Base-by-base conservation (phyloP, 1,140 invertebrate species). In the Steinernema feltiae region DNA sequence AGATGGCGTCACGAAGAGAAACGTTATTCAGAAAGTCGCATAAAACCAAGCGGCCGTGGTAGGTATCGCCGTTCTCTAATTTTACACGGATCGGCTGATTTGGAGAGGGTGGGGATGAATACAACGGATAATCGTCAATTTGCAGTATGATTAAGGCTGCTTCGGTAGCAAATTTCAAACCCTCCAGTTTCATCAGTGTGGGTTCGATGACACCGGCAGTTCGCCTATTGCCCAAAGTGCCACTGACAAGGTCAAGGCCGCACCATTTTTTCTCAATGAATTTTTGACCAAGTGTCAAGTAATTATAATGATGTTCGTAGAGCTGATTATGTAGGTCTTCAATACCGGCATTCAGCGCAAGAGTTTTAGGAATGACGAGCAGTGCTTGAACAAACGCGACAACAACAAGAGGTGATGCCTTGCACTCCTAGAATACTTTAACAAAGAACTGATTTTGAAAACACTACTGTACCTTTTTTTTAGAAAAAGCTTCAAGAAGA, bases 121-220 rank as follows among this genome's bases (percentile, higher is more conserved):
- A 46, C 7, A 46, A n/a, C n/a, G 41, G 41, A 7, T 12, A n/a
- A 88, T 99, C 97, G 87, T 99, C 97, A 83, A 99, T 99, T 85
- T 97, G 91, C 32, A 99, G 90, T 87, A 99, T 99, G 3, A 97
- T 99, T 83, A 99, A 99, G 18, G 97, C 97, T 3, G 97, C 97
- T 89, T 99, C 97, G 0, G 97, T 99, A 12, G 97, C 97, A 87
- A 99, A 99, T 88, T 99, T 99, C 1, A 99, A 88, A 24, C 94
- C 94, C 87, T 99, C 99, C 76, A 99, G 92, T 89, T 99, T 99
- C 0, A 95, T 98, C 79, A 99, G 92, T 1, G 94, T 92, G 1
- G 97, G 97, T 87, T 99, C 97, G 24, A 99, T 89, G 1, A 99
- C 95, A 17, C 97, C 97, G 0, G 93, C 92, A 77, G 93, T 93